phyloP scores from a whole-genome alignment of 2,797 vertebrate genomes.

The Dendrocincla tyrannina region DNA sequence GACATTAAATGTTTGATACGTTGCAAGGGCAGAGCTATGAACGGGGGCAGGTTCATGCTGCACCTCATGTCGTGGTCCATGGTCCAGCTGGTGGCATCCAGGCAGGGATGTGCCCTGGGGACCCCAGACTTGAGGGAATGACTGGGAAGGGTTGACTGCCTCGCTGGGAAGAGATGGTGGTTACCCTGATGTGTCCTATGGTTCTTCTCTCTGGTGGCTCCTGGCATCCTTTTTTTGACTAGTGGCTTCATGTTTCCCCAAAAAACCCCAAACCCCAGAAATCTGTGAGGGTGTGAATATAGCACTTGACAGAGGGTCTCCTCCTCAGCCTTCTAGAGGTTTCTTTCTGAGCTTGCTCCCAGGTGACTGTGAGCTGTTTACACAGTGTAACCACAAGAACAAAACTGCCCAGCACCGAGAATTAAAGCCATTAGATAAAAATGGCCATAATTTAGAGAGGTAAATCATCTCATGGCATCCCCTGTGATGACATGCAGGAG shows the following conservation, averaged over 20 bases:
- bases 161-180: rapidly evolving
- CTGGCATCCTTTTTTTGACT: not conserved
- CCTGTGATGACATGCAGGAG: not conserved
- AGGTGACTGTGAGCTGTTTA: conserved; percentile 29
- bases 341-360: conserved; percentile 26
- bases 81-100: not conserved
- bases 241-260: not conserved
- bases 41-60: not conserved
- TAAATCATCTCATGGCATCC: not conserved
- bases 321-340: not conserved
- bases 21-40: not conserved
- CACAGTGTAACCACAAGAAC: conserved; percentile 50
- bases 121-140: rapidly evolving
- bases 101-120: not conserved
- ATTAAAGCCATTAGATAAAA: conserved; percentile 49
- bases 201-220: not conserved
- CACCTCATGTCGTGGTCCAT: not conserved
- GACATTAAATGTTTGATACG: rapidly evolving
- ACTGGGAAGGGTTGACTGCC: not conserved
- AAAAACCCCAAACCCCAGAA: too few relatives aligned
- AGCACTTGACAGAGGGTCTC: rapidly evolving
- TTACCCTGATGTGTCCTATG: not conserved
- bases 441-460: not conserved
- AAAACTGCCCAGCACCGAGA: conserved; percentile 28
- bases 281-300: not conserved